These are phyloP conservation scores for Bhutanitis thaidina DNA, from an alignment of 2,888 invertebrate genomes.

Conservation along the genomic window DNA sequence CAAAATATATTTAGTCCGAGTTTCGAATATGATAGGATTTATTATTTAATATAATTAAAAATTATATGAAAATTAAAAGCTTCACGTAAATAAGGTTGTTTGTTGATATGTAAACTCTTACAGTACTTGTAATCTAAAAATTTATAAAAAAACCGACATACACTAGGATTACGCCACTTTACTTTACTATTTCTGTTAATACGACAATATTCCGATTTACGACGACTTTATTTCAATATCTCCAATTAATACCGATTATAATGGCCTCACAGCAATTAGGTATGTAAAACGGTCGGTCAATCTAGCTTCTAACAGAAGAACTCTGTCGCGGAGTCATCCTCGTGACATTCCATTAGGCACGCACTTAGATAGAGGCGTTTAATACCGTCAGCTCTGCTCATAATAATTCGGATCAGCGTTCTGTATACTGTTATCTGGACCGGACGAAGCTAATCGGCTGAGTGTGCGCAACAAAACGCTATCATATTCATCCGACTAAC, in stretches of 20 bases:
- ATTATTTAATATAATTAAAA: too few species aligned
- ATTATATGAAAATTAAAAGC: too few species aligned
- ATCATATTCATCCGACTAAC: slow-evolving; percentile 49
- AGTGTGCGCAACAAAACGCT: slow-evolving; percentile 57
- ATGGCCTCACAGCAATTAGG: slow-evolving; percentile 6
- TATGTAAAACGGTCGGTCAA: slow-evolving; percentile 9
- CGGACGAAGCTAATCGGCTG: slow-evolving; percentile 67
- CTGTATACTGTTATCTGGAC: slow-evolving; percentile 65
- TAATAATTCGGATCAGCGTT: slow-evolving; percentile 69
- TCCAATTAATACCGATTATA: slow-evolving; percentile 9
- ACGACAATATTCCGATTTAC: slow-evolving; percentile 15
- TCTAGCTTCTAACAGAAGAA: slow-evolving; percentile 4
- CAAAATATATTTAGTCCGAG: too few species aligned
- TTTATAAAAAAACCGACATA: neutral
- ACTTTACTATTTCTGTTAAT: neutral
- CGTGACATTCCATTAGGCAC: slow-evolving; percentile 10
- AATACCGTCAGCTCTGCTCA: slow-evolving; percentile 39
- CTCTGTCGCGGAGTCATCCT: neutral
- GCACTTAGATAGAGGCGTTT: slow-evolving; percentile 19
- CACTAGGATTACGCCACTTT: neutral
- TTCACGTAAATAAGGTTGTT: too few species aligned
- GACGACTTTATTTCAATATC: slow-evolving; percentile 8
- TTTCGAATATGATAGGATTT: too few species aligned
- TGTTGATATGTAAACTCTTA: too few species aligned
- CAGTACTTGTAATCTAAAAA: too few species aligned